Percentiles rank a stretch among this genome's conserved stretches.
These are phyloP conservation scores for Diglossa cyanea DNA, from an alignment of 2,797 vertebrate genomes.

Conservation along the genomic window DNA sequence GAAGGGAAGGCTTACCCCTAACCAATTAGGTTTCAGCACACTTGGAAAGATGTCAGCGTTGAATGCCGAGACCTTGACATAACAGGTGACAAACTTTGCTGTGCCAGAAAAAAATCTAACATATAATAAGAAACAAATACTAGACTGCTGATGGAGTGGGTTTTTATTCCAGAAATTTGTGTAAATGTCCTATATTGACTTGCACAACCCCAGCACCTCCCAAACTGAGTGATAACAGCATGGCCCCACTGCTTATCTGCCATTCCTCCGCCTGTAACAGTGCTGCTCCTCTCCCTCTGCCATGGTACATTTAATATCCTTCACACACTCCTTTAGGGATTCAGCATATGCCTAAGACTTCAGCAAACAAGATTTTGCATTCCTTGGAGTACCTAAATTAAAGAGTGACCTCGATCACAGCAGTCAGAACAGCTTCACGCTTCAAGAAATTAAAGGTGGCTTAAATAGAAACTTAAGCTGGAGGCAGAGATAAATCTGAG, in stretches of 20 bases:
- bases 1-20: not conserved
- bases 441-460: not conserved
- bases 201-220: not conserved
- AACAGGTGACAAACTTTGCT: slow-evolving; percentile 34
- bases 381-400: not conserved
- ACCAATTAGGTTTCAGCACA: slow-evolving; percentile 3
- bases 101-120: slow-evolving; percentile 49
- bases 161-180: slow-evolving; percentile 40
- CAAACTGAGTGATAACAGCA: not conserved
- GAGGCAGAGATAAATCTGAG: not conserved
- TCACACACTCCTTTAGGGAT: not conserved
- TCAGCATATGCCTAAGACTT: not conserved
- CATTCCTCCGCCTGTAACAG: not conserved
- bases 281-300: not conserved
- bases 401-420: not conserved
- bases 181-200: not conserved
- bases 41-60: slow-evolving; percentile 14
- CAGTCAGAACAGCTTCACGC: fast-evolving
- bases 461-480: slow-evolving; percentile 23
- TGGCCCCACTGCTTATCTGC: not conserved
- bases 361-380: not conserved
- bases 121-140: slow-evolving; percentile 52
- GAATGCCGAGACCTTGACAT: slow-evolving; percentile 49
- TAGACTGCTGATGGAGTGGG: slow-evolving; percentile 51
- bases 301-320: not conserved